Conservation (phyloP, 1,140 invertebrate species). For the Sarcophaga bullata region DNA sequence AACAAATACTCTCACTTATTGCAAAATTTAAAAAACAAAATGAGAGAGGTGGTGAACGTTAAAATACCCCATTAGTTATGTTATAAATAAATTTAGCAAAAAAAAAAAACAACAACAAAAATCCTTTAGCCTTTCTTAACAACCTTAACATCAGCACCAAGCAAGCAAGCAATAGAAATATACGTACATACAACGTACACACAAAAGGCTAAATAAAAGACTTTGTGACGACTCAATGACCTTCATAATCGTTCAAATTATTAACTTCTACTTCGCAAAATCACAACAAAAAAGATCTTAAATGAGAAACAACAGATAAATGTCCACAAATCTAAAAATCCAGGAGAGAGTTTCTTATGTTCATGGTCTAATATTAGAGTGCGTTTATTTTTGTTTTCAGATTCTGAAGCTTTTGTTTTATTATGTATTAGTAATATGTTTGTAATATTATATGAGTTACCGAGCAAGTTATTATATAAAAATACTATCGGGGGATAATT, state of each 20-base stretch:
- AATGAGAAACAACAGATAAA: no score
- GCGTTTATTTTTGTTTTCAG: not conserved
- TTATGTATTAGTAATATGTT: no score
- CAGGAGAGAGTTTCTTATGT: no score
- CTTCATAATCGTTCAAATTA: constrained; percentile 49
- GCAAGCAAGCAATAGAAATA: not conserved
- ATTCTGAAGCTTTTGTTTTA: constrained; percentile 5
- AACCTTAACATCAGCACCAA: not conserved
- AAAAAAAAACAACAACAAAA: not conserved
- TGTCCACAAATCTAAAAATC: not conserved
- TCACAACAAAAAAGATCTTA: no score
- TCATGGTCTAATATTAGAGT: not conserved
- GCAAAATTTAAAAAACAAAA: not conserved
- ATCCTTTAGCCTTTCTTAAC: not conserved
- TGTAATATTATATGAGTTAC: no score
- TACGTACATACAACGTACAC: no score
- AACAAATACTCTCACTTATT: not conserved
- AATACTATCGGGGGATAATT: no score
- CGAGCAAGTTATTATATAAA: no score
- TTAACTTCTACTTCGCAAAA: constrained; percentile 21
- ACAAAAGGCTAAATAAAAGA: not conserved
- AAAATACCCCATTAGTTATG: not conserved
- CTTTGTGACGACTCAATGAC: constrained; percentile 58
- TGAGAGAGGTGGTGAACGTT: not conserved
- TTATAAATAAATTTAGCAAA: not conserved